Evolutionary conservation across 2,797 vertebrate genomes (phyloP), one percentile per base, ranked within the genome.

Genomic region (Hybognathus amarus): DNA sequence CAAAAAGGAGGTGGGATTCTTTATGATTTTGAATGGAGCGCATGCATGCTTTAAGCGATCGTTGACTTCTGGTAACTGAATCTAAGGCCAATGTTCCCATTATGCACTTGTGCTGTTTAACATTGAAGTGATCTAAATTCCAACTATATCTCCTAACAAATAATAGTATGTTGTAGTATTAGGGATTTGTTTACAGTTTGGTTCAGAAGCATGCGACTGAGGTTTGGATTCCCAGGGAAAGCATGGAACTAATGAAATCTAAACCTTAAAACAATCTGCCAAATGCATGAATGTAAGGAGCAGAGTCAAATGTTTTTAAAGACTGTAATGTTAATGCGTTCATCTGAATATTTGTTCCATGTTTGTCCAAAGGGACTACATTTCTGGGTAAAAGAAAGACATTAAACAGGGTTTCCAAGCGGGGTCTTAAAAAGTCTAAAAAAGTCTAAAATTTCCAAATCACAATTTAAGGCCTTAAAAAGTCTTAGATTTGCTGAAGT

Each of bases 1-100:
- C 56, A 30, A 33, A 38, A n/a, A 47, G 45, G 40, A 38, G 40
- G 45, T 2, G 20, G 79, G 27, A 38, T 30, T 71, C 4, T 9
- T 45, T 64, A 68, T 33, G 22, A 24, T 33, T 66, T 75, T 64
- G 54, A 30, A 68, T 40, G 40, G 56, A 79, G 30, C 8, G 50
- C 50, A 73, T 45, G 18, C n/a, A 50, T 59, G 56, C 30, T 24
- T 38, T 59, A 33, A 36, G 15, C 8, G 18, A 56, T 45, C 13
- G 33, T 66, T 79, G 45, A 27, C 30, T 13, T 47, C 33, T 24
- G 18, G 47, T 79, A 40, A 47, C 27, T 68, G 59, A 81, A 66
- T 69, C 10, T 38, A 54, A 22, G 24, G 13, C 70, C 36, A 73
- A 30, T 83, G 15, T 22, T n/a, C 9, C 11, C 42, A 67, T 66